Conservation (phyloP, 2,113 vertebrate genomes). For the Morone chrysops region DNA sequence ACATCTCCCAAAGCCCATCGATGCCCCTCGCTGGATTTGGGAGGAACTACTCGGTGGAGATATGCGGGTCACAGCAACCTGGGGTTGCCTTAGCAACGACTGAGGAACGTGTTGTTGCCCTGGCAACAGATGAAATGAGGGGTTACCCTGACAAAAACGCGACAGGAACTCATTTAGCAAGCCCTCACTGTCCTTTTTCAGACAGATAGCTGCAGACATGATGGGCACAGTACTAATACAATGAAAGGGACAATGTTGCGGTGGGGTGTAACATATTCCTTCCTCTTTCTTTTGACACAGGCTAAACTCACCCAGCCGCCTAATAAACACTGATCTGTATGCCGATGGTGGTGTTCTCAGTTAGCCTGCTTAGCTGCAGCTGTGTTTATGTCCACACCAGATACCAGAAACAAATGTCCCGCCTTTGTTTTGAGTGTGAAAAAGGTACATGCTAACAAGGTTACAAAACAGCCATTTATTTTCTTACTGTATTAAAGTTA, state of each 20-base stretch:
- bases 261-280: conserved; percentile 48
- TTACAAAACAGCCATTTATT: conserved; percentile 81
- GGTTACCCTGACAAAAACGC: conserved; percentile 82
- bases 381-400: conserved; percentile 29
- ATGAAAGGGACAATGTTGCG: conserved; percentile 44
- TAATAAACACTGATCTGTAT: conserved; percentile 28
- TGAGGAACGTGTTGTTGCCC: conserved; percentile 76
- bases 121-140: conserved; percentile 81
- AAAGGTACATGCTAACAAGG: conserved; percentile 20
- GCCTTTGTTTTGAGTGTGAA: conserved; percentile 26
- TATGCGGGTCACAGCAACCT: conserved; percentile 80
- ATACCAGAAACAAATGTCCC: not conserved
- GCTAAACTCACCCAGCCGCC: conserved; percentile 10
- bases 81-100: conserved; percentile 77
- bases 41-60: conserved; percentile 77
- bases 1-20: conserved; percentile 73
- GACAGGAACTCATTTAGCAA: conserved; percentile 77
- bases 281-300: conserved; percentile 39
- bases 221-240: conserved; percentile 55
- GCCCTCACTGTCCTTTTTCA: conserved; percentile 77
- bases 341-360: not conserved
- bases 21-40: conserved; percentile 79
- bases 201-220: conserved; percentile 73
- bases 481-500: conserved; percentile 71
- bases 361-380: not conserved